phyloP scores from a whole-genome alignment of 2,797 vertebrate species.

The Ctenopoma kingsleyae region DNA sequence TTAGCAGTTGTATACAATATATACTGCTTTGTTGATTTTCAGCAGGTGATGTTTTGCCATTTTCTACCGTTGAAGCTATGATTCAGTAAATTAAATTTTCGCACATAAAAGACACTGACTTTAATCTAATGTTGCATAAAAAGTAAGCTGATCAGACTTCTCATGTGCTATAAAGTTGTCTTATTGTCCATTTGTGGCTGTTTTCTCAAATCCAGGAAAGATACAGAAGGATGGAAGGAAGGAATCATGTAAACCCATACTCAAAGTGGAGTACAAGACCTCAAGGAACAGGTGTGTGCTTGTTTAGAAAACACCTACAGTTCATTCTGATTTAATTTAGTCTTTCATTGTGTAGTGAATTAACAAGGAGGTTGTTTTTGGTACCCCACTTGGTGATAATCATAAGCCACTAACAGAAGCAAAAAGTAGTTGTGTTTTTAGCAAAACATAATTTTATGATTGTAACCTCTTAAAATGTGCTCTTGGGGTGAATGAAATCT shows the following conservation, averaged over 20 bases:
- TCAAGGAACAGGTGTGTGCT: conserved; percentile 90
- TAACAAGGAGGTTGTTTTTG: neutral
- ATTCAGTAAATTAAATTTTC: neutral
- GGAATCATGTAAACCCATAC: conserved; percentile 97
- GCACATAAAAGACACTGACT: neutral
- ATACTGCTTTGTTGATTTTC: too few species aligned
- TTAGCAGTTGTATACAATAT: too few species aligned
- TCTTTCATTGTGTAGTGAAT: neutral
- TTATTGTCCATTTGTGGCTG: neutral
- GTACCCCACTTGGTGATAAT: neutral
- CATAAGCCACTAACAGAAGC: neutral
- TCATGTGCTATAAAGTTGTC: neutral
- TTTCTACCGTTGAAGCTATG: too few species aligned
- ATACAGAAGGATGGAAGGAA: conserved; percentile 95
- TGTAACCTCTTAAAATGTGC: neutral
- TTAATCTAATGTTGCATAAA: neutral
- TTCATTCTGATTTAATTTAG: neutral
- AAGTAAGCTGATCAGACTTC: too few species aligned
- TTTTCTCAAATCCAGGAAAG: conserved; percentile 86
- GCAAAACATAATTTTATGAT: neutral
- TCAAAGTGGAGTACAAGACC: conserved; percentile 98
- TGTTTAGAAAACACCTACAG: neutral
- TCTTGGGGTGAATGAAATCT: neutral
- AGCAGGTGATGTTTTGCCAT: too few species aligned
- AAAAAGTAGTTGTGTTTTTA: conserved; percentile 2